Evolutionary conservation across 2,113 vertebrate genomes (phyloP).

Genomic region (Otis tarda): DNA sequence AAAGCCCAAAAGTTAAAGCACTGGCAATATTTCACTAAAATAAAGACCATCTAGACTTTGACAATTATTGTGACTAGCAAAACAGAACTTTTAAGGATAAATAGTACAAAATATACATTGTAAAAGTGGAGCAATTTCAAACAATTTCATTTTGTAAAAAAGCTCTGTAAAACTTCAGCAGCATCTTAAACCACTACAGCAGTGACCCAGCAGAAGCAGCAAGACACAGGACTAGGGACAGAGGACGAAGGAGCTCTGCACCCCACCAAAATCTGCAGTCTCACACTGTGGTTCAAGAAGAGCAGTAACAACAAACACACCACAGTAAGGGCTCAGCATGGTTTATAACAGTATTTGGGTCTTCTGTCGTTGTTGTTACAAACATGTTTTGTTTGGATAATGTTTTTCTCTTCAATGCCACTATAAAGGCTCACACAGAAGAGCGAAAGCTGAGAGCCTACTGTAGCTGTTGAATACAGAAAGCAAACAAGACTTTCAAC

Average conservation of each 20-base stretch:
- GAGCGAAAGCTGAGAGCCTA: not conserved
- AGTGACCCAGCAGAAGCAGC: not conserved
- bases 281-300: not conserved
- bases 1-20: slow-evolving; percentile 32
- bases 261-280: not conserved
- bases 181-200: not conserved
- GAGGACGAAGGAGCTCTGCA: not conserved
- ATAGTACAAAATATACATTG: not conserved
- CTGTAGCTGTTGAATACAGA: not conserved
- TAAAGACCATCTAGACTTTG: not conserved
- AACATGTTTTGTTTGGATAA: not conserved
- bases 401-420: not conserved
- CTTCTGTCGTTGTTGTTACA: not conserved
- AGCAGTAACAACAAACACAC: not conserved
- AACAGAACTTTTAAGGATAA: not conserved
- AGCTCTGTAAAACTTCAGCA: not conserved
- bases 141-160: not conserved
- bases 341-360: not conserved
- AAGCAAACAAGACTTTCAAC: not conserved
- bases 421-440: not conserved
- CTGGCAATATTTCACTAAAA: not conserved
- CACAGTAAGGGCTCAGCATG: not conserved
- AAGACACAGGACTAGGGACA: not conserved
- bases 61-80: not conserved
- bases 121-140: not conserved